Evolutionary conservation across 2,797 vertebrate species (phyloP), one percentile per base, ranked within the genome.

Genomic region (Micropoecilia bifurca): DNA sequence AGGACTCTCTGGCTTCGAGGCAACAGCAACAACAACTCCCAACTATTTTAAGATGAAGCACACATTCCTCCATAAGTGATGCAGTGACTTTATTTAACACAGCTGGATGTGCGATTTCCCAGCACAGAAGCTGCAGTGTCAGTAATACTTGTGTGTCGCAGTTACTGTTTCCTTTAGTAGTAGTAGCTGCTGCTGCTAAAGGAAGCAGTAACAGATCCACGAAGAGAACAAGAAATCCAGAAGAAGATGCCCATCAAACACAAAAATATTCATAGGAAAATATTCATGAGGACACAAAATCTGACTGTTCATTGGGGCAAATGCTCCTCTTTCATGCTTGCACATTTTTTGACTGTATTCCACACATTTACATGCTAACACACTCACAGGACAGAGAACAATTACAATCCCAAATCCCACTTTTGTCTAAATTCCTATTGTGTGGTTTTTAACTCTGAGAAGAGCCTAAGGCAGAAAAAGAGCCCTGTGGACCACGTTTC

Each of bases 371-470:
- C 53, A 76, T 68, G 36, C 63, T 30, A 59, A 71, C 71, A 74
- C 59, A 50, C 33, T 30, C 30, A 76, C 41, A 79, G 39, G 30
- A 71, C 53, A 47, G 9, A 55, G 71, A 75, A 88, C 79, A 87
- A 84, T 86, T 89, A 83, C 83, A 90, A 83, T 73, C 87, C 87
- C 71, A 89, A 93, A 90, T 90, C 84, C 88, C 39, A 86, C 87
- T 92, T 91, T 92, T 92, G 87, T 92, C 71, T 90, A 74, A 79
- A 85, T 81, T 81, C 73, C 82, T 69, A 88, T 91, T 92, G 88
- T 91, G 55, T 76, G 73, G 79, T 72, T 93, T 87, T 89, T 80
- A 82, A 79, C 83, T 79, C 71, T 14, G 76, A 75, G 77, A 72
- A 59, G 76, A 77, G 74, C 73, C 66, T 79, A 79, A 79, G 36